phyloP scores from a whole-genome alignment of 1,140 invertebrate genomes.

The Lycorma delicatula region DNA sequence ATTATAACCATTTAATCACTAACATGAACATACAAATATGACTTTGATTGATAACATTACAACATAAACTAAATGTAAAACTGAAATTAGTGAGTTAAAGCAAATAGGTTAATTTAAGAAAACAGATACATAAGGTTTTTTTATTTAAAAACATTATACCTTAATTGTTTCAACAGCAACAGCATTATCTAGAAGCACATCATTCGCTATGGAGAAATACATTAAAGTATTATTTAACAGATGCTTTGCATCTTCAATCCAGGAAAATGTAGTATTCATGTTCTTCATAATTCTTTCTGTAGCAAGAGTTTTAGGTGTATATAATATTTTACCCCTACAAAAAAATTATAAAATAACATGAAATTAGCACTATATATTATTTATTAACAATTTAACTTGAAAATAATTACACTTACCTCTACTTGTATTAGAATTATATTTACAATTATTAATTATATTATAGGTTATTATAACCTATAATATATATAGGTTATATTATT shows the following conservation, averaged over 20 bases:
- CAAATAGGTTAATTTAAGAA: too few species aligned
- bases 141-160: background rate
- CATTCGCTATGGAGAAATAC: background rate
- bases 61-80: too few species aligned
- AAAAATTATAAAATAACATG: background rate
- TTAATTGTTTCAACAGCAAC: slow-evolving; percentile 2
- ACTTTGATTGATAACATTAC: too few species aligned
- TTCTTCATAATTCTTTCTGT: slow-evolving; percentile 22
- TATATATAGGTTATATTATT: too few species aligned
- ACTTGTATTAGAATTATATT: too few species aligned
- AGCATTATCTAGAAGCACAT: slow-evolving; percentile 2
- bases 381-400: slow-evolving; percentile 9
- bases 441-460: too few species aligned
- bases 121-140: too few species aligned
- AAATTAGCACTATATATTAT: background rate
- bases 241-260: background rate
- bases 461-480: too few species aligned
- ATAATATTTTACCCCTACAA: slow-evolving; percentile 29
- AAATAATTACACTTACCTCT: too few species aligned
- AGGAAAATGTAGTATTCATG: slow-evolving; percentile 21
- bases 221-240: slow-evolving; percentile 1
- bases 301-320: slow-evolving; percentile 24
- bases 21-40: too few species aligned
- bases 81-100: too few species aligned
- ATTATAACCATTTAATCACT: too few species aligned